phyloP scores from a whole-genome alignment of 2,888 invertebrate species.

The Dioctria rufipes region DNA sequence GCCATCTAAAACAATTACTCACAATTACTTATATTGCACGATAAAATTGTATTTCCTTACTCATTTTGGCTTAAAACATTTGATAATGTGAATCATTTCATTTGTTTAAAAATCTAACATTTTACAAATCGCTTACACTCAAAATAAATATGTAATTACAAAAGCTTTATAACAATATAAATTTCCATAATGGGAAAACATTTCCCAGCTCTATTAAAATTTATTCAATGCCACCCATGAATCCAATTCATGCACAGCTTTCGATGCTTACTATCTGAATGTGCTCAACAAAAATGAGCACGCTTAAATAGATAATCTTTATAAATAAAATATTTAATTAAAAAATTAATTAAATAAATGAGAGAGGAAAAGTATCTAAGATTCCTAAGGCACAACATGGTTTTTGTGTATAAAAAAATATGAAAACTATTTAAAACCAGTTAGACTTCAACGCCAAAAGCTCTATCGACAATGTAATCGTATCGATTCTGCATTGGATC shows the following conservation, averaged over 20 bases:
- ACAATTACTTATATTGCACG: constrained; percentile 48
- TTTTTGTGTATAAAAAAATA: background rate
- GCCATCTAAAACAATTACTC: constrained; percentile 8
- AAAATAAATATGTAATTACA: constrained; percentile 30
- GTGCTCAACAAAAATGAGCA: constrained; percentile 58
- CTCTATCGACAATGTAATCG: constrained; percentile 87
- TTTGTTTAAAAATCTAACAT: background rate
- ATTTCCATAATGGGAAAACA: background rate
- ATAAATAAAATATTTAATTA: constrained; percentile 55
- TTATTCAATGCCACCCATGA: background rate
- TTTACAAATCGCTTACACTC: constrained; percentile 14
- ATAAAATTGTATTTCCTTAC: constrained; percentile 31
- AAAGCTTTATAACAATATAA: constrained; percentile 27
- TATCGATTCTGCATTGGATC: constrained; percentile 74
- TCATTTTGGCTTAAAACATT: background rate
- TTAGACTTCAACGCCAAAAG: constrained; percentile 87
- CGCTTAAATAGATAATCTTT: constrained; percentile 1
- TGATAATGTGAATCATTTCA: background rate
- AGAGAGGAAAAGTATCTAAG: constrained; percentile 46
- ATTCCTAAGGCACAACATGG: constrained; percentile 55
- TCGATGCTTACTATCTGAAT: constrained; percentile 32
- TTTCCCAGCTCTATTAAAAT: constrained; percentile 4
- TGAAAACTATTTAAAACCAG: constrained; percentile 3
- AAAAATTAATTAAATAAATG: constrained; percentile 56
- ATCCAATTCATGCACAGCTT: constrained; percentile 33